Evolutionary conservation across 64 coral and sea anemone species (phyloP).

Genomic region (Orbicella faveolata): DNA sequence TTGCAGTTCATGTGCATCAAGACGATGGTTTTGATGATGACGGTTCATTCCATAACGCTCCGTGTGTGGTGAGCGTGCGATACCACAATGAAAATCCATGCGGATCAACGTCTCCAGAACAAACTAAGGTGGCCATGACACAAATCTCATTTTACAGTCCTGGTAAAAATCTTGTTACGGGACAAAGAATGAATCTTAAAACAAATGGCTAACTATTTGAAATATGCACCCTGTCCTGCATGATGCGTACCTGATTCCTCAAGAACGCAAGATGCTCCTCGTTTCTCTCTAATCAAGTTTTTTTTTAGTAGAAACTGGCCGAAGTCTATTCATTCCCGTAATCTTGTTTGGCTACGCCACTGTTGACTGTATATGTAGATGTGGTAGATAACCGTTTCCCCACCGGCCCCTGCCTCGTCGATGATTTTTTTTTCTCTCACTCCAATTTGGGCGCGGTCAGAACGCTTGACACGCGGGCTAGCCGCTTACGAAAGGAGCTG

Average conservation of each 20-base stretch:
- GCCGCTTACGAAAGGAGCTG: too few relatives aligned
- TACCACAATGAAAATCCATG: not conserved
- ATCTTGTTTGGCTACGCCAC: too few relatives aligned
- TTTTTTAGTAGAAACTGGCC: not conserved
- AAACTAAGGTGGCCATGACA: not conserved
- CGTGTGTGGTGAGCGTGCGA: not conserved
- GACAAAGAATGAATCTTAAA: not conserved
- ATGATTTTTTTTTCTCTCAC: too few relatives aligned
- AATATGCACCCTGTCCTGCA: not conserved
- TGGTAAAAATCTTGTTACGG: not conserved
- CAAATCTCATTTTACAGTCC: not conserved
- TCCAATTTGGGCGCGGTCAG: too few relatives aligned
- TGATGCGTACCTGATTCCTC: too few relatives aligned
- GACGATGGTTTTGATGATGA: not conserved
- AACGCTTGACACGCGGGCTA: too few relatives aligned
- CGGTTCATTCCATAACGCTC: not conserved
- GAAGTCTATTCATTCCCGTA: too few relatives aligned
- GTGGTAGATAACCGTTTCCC: too few relatives aligned
- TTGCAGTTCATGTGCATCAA: not conserved
- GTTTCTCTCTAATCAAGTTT: not conserved
- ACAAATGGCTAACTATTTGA: too few relatives aligned
- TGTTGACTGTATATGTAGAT: too few relatives aligned
- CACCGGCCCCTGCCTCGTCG: too few relatives aligned
- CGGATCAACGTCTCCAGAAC: not conserved
- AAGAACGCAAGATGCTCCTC: not conserved